phyloP scores from a whole-genome alignment of 1,140 invertebrate genomes.

The Pseudobourletiella spinata region DNA sequence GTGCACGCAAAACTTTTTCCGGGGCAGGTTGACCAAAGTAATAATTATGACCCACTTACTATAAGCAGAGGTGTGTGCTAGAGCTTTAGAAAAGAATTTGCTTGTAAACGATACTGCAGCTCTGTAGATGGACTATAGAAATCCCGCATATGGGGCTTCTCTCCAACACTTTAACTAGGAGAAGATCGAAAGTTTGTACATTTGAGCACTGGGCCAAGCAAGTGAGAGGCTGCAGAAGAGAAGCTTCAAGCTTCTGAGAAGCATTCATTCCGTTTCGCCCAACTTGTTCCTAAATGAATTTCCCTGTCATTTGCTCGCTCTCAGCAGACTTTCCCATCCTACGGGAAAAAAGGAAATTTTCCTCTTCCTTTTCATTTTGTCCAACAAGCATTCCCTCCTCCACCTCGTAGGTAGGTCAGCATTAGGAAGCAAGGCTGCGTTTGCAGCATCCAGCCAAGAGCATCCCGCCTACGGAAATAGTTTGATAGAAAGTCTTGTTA shows the following conservation, averaged over 20 bases:
- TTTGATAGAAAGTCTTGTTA: too few relatives aligned
- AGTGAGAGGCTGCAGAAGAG: too few relatives aligned
- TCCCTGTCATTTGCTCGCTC: slow-evolving; percentile 12
- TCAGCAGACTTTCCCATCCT: slow-evolving; percentile 11
- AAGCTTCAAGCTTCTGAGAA: too few relatives aligned
- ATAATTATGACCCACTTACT: too few relatives aligned
- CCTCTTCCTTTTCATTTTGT: background rate
- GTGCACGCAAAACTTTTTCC: too few relatives aligned
- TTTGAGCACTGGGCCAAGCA: background rate
- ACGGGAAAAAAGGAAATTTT: slow-evolving; percentile 4
- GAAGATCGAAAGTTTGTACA: background rate
- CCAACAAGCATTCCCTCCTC: background rate
- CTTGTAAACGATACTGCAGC: background rate
- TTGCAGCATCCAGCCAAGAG: too few relatives aligned
- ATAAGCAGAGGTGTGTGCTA: too few relatives aligned
- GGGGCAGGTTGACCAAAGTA: too few relatives aligned
- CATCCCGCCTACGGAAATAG: too few relatives aligned
- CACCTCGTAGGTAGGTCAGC: background rate
- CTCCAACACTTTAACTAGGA: background rate
- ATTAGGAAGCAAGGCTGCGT: background rate
- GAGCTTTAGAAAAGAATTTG: too few relatives aligned
- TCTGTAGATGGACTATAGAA: slow-evolving; percentile 1
- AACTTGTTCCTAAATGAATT: slow-evolving; percentile 18
- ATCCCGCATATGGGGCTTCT: background rate
- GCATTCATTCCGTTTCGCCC: slow-evolving; percentile 6